Evolutionary conservation across 1,140 invertebrate genomes (phyloP), one percentile per base, ranked within the genome.

Genomic region (Bombus huntii): DNA sequence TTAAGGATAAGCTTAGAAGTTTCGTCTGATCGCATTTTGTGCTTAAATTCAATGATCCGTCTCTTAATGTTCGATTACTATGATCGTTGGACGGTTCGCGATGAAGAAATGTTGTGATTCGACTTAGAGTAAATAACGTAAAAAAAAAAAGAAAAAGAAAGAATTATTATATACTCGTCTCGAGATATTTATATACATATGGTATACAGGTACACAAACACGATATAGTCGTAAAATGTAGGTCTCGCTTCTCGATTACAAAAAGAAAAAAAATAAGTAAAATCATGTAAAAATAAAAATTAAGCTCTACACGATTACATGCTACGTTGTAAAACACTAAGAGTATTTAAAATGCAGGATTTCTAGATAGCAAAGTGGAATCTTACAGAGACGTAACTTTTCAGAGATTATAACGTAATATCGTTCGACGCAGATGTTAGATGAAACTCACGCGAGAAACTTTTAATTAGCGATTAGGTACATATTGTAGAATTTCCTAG

Each of bases 71-170:
- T 83, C 72, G 80, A 79, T 25, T 68, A 81, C 3, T 31, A 37
- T 53, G n/a, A 80, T 77, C 62, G 84, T 78, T 78, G 57, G 44
- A 79, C 79, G 84, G 77, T 90, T 83, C 81, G 72, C 75, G 70
- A 80, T 70, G 75, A 85, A 62, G 59, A 62, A 79, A 76, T 44
- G 87, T 84, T 89, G 88, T 87, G 89, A 90, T 88, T 79, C 80
- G 75, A 89, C 15, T 66, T 87, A 81, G 65, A 34, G 3, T 53
- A 71, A 89, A 73, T 76, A 34, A 79, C 5, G 53, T 72, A 87
- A 84, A 66, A 28, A 59, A 15, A 42, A 22, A 68, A 66, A 31
- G 28, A 59, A 28, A 73, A 42, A 66, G n/a, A 59, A 62, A 62
- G 28, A 62, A 31, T 59, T 66, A 74, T 47, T 57, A 57, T 59